Base-by-base conservation (phyloP, 2,797 vertebrate genomes). In the Falco concolor region DNA sequence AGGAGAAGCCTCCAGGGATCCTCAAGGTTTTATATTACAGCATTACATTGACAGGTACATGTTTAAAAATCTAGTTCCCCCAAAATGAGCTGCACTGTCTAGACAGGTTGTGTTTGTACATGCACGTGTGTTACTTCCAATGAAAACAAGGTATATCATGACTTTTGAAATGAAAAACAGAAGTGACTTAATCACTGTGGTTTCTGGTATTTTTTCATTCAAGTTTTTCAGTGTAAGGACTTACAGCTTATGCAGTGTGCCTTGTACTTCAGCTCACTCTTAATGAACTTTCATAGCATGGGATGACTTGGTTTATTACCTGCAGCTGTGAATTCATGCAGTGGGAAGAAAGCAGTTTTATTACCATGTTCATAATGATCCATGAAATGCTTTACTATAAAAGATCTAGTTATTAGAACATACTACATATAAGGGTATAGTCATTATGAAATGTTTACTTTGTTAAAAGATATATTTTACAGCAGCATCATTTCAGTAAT, bases 11-110 rank as follows among this genome's bases (percentile, higher is more conserved):
- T 81, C n/a, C 1, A 53, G 54, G 38, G 34, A 91, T 74, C 49
- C 40, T 59, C 65, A 56, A 38, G 59, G 27, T 76, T 96, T 96
- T 91, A 65, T 88, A 65, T 94, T 81, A 68, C 30, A 93, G 42
- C 5, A 10, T 68, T 87, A 70, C 59, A 76, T 40, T 74, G 65
- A 76, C 72, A 95, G 77, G 59, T 92, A 84, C 72, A 65, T 6
- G 4, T 91, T 91, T 93, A 76, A 96, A 93, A 96, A 84, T 50
- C 60, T 88, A 13, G 94, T 96, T 91, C 47, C 19, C n/a, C 20
- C 23, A 10, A 92, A 94, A 87, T 72, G 13, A 85, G 53, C 68
- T 88, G 15, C 24, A 52, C 22, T 70, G n/a, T 74, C 84, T 93
- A 92, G 68, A 56, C 61, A 90, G 64, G 32, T 49, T 60, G n/a